Evolutionary conservation across 2,888 invertebrate species (phyloP).

Genomic region (Aphrophora alni): DNA sequence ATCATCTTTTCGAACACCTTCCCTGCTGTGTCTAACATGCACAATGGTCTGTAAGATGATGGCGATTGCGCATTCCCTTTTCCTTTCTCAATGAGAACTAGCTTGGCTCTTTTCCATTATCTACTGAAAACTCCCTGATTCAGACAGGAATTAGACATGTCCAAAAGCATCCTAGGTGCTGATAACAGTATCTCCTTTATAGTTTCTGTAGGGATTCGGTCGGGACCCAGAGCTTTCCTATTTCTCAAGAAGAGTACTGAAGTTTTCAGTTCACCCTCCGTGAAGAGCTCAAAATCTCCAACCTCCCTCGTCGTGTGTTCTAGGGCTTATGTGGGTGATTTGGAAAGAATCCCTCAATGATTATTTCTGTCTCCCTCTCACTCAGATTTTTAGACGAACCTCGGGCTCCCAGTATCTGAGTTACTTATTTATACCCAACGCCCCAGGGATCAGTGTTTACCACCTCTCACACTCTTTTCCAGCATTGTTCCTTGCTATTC

Average conservation of each 20-base stretch:
- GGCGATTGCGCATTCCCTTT: constrained; percentile 44
- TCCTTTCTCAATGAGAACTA: constrained; percentile 49
- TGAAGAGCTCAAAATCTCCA: constrained; percentile 31
- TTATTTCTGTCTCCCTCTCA: not conserved
- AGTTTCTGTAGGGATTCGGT: constrained; percentile 34
- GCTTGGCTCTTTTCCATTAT: constrained; percentile 47
- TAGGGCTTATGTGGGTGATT: not conserved
- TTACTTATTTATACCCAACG: not conserved
- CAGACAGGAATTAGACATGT: constrained; percentile 44
- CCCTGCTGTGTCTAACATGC: constrained; percentile 42
- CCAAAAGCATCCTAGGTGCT: constrained; percentile 24
- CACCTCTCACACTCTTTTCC: constrained; percentile 45
- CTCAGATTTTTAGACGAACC: not conserved
- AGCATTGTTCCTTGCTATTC: too few species aligned
- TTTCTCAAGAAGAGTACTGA: constrained; percentile 21
- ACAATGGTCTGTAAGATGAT: constrained; percentile 42
- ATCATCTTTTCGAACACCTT: constrained; percentile 52
- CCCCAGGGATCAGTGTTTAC: constrained; percentile 29
- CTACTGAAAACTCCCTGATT: constrained; percentile 45
- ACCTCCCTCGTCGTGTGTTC: not conserved
- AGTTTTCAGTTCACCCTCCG: constrained; percentile 27
- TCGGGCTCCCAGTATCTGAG: not conserved
- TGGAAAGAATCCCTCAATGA: not conserved
- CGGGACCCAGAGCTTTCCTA: constrained; percentile 31
- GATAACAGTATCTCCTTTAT: constrained; percentile 27